phyloP scores from a whole-genome alignment of 2,113 vertebrate species.

The Bubo bubo region DNA sequence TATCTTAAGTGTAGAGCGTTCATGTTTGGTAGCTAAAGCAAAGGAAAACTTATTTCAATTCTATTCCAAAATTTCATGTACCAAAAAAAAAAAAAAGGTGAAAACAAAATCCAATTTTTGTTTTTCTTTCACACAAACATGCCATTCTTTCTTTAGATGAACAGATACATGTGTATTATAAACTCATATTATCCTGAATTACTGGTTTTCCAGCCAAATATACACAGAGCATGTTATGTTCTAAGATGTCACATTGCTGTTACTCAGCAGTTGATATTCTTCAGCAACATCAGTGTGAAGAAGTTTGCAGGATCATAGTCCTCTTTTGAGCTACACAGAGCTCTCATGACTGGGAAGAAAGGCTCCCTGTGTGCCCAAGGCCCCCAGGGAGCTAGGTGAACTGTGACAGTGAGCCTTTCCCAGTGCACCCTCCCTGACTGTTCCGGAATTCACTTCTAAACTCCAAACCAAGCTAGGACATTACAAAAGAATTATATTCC shows the following conservation, averaged over 20 bases:
- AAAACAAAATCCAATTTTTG: not conserved
- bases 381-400: too few species aligned
- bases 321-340: too few species aligned
- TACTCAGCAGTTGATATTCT: not conserved
- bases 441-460: not conserved
- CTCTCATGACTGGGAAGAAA: not conserved
- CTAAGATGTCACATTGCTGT: not conserved
- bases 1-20: not conserved
- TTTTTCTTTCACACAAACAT: not conserved
- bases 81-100: not conserved
- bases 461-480: not conserved
- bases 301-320: not conserved
- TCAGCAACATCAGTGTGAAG: not conserved
- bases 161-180: not conserved
- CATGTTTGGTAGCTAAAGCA: not conserved
- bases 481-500: not conserved
- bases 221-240: not conserved
- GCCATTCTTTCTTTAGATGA: not conserved
- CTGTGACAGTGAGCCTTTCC: not conserved
- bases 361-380: not conserved
- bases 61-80: not conserved
- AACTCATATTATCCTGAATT: not conserved
- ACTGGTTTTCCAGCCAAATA: not conserved
- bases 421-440: not conserved
- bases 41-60: not conserved